Percentiles rank a stretch among this genome's conserved stretches.
These are phyloP conservation scores for Odontomachus brunneus DNA, from an alignment of 1,140 invertebrate genomes.

Conservation along the genomic window DNA sequence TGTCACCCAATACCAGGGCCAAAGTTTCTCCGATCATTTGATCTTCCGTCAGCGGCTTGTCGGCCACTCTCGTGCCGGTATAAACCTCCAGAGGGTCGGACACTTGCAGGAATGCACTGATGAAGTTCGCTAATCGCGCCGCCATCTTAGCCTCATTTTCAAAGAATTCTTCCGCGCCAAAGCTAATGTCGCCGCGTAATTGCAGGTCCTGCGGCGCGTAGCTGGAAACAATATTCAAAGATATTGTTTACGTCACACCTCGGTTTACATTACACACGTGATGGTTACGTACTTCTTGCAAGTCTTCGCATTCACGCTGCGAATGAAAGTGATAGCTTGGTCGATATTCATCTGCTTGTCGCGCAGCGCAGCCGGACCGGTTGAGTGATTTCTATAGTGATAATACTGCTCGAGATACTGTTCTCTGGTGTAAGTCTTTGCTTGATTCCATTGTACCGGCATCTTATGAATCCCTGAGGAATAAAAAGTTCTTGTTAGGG, in stretches of 20 bases:
- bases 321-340: conserved; percentile 91
- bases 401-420: conserved; percentile 90
- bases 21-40: conserved; percentile 98
- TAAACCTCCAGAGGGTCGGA: conserved; percentile 97
- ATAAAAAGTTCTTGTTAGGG: conserved; percentile 50
- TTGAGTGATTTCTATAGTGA: conserved; percentile 90
- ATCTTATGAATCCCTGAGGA: conserved; percentile 92
- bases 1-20: conserved; percentile 95
- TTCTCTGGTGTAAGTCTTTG: conserved; percentile 88
- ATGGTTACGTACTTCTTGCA: conserved; percentile 87
- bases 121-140: conserved; percentile 96
- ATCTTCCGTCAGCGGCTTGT: conserved; percentile 95
- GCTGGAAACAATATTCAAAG: conserved; percentile 81
- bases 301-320: conserved; percentile 89
- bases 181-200: conserved; percentile 93
- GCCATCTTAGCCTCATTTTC: conserved; percentile 98
- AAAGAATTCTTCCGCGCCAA: conserved; percentile 94
- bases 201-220: conserved; percentile 90
- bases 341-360: conserved; percentile 91
- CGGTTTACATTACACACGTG: neutral
- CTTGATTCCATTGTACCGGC: conserved; percentile 91
- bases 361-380: conserved; percentile 88
- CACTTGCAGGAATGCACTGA: conserved; percentile 96
- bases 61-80: conserved; percentile 95
- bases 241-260: neutral